Evolutionary conservation across 2,113 vertebrate species (phyloP).

Genomic region (Malurus elegans): DNA sequence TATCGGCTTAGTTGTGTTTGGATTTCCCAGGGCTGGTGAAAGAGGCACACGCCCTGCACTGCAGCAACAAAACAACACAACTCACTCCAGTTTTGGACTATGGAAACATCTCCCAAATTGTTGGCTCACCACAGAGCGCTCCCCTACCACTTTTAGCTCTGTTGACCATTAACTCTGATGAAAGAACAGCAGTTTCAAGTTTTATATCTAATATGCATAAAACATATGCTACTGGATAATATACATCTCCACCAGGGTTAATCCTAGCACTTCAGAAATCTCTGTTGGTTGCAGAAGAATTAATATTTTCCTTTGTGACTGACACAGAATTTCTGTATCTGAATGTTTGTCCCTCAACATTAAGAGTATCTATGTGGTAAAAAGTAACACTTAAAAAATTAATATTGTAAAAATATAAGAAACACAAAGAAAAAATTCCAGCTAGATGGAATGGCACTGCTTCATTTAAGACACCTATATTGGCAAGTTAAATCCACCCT

Average conservation of each 20-base stretch:
- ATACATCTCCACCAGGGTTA: neutral
- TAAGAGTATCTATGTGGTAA: neutral
- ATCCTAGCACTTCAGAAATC: neutral
- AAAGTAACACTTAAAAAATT: neutral
- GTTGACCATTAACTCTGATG: neutral
- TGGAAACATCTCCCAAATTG: neutral
- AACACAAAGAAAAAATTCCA: neutral
- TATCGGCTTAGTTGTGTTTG: neutral
- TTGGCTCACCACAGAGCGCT: neutral
- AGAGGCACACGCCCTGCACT: neutral
- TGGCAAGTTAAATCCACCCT: neutral
- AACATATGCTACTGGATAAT: neutral
- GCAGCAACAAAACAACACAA: neutral
- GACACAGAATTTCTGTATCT: neutral
- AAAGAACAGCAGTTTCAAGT: neutral
- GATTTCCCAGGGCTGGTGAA: neutral
- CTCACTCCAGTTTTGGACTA: neutral
- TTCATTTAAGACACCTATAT: neutral
- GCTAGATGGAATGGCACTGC: neutral
- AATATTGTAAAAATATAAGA: neutral
- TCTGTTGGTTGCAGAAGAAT: neutral
- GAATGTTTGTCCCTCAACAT: rapidly evolving
- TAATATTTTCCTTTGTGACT: neutral
- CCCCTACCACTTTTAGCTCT: neutral
- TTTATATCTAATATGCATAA: neutral